These are phyloP conservation scores for Octopus bimaculoides DNA, from an alignment of 1,140 invertebrate genomes.

Conservation along the genomic window DNA sequence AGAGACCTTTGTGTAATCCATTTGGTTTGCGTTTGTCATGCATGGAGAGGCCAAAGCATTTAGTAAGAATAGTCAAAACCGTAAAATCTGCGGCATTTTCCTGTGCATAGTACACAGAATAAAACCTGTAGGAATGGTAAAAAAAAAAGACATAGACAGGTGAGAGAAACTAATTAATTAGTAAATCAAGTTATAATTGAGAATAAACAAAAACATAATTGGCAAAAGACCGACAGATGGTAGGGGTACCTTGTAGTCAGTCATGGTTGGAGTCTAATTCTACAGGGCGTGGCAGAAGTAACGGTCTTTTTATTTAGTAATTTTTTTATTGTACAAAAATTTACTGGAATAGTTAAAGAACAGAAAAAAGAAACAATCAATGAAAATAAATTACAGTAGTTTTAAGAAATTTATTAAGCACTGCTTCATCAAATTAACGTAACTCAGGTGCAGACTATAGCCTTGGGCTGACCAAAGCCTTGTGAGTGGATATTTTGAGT, in stretches of 20 bases:
- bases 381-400: no score
- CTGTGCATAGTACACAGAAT: constrained; percentile 38
- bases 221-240: not conserved
- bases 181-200: constrained; percentile 21
- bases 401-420: no score
- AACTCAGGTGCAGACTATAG: no score
- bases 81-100: constrained; percentile 25
- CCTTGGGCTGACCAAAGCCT: no score
- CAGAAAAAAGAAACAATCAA: no score
- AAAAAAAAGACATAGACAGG: not conserved
- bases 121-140: not conserved
- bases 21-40: constrained; percentile 27
- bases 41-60: constrained; percentile 43
- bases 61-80: constrained; percentile 27
- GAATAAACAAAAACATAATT: constrained; percentile 25
- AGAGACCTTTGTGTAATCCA: constrained; percentile 38
- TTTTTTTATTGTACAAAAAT: not conserved
- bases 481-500: no score
- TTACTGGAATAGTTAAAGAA: no score
- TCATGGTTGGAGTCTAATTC: not conserved
- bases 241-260: not conserved
- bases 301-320: not conserved
- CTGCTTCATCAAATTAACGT: no score
- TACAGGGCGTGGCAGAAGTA: not conserved
- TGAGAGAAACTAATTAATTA: no score